Base-by-base conservation (phyloP, 92 coral and sea anemone species). In the Plumapathes pennacea region DNA sequence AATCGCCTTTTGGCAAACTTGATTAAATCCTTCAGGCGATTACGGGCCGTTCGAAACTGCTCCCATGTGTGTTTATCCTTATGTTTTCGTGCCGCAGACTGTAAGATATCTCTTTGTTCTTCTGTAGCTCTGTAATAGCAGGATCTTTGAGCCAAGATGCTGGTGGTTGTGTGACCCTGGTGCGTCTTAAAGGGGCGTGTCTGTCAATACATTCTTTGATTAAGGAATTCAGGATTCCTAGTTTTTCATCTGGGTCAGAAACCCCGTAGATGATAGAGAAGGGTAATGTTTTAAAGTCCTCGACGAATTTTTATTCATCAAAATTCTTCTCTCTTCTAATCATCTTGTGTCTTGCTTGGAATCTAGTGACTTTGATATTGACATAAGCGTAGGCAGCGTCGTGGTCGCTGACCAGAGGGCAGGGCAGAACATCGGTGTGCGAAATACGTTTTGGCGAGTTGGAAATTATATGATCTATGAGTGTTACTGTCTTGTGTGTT, bases 391-490 rank as follows among this genome's bases (percentile, higher is more conserved):
- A 77, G 12, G 62, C 52, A 9, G 45, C 71, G 32, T 70, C 55
- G 5, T 78, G 67, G 36, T 78, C 79, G 56, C 79, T 69, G 27
- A 78, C 64, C 25, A 43, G 14, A 5, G 59, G 50, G 30, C 81
- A 64, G 4, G 82, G 82, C 15, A 72, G 62, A 13, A 81, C 87
- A 52, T 67, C 60, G n/a, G 60, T 64, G 50, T 72, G 60, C 13
- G 69, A 41, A 10, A 57, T 30, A 14, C 51, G 53, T n/a, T 43
- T 37, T 26, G 76, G 64, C 15, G 32, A 13, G 48, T 71, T 78
- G 19, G 79, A 67, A 15, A 77, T 57, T 13, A 75, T 32, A 38
- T 69, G 72, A 38, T 60, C 78, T 2, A 78, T 71, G 6, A 39
- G 40, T 4, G 69, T 72, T 27, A 51, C 49, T 25, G 81, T 44